Percentiles rank a stretch among this genome's conserved stretches.
Conservation (phyloP, 1,140 invertebrate species). For the Muscidifurax raptorellus region DNA sequence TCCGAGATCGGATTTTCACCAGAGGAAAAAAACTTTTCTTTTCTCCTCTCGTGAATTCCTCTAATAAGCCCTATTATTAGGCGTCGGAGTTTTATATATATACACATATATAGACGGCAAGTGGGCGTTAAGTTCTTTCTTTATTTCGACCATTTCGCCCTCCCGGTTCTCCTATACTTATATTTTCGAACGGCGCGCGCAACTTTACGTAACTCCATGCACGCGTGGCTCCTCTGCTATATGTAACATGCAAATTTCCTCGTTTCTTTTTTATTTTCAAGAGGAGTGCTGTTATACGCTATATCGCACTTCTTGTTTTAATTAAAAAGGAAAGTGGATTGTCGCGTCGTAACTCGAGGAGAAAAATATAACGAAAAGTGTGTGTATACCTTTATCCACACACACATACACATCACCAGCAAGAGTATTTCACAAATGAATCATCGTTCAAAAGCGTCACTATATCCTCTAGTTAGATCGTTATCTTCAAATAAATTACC, state of each 20-base stretch:
- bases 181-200: neutral
- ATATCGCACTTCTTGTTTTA: too few relatives aligned
- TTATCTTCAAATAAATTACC: neutral
- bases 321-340: neutral
- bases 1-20: too few relatives aligned
- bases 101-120: neutral
- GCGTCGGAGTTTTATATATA: neutral
- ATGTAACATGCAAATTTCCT: neutral
- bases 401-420: neutral
- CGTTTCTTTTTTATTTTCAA: neutral
- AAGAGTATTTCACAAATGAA: neutral
- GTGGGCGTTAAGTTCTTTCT: neutral
- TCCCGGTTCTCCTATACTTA: neutral
- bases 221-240: neutral
- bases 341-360: neutral
- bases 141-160: neutral
- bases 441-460: neutral
- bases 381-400: too few relatives aligned
- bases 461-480: neutral
- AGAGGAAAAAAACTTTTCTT: too few relatives aligned
- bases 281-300: neutral
- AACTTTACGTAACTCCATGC: neutral
- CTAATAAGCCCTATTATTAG: neutral
- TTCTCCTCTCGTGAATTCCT: neutral
- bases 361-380: too few relatives aligned